Evolutionary conservation across 2,113 vertebrate species (phyloP), one percentile per base, ranked within the genome.

Genomic region (Stictonetta naevosa): DNA sequence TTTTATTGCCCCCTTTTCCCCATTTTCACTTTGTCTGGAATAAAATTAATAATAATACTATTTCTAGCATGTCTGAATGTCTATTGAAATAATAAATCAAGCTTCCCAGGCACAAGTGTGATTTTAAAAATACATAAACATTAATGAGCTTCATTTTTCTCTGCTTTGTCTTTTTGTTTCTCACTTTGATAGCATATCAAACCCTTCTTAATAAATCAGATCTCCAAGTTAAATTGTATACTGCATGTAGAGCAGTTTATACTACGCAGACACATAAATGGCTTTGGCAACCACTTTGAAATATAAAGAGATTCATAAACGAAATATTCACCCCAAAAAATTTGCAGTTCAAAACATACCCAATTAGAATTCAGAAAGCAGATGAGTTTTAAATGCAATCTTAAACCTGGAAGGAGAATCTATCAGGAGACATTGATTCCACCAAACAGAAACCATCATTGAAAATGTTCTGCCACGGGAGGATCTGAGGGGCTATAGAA

Each of bases 361-460:
- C 81, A 96, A 96, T 98, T 96, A 97, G 96, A 96, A 98, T 98
- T 96, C 96, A 96, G 96, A 90, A 96, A 97, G 95, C 83, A 97
- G 88, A 97, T 96, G 95, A 96, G 92, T 91, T 98, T 97, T 97
- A 98, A 98, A 98, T 83, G 92, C 82, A 98, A 90, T 98, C 97
- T 97, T 97, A 96, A 97, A 96, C 94, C 97, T 97, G 95, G 93
- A 98, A 96, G 95, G 93, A 93, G 96, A 98, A 97, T 97, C 95
- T 96, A 97, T 98, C 95, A 97, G 84, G 88, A 97, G 92, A 96
- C 97, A 98, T 96, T 98, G 97, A 98, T 97, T 98, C 90, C 72
- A 96, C 88, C 92, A 96, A 97, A 97, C 80, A 97, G 96, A 97
- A 97, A 92, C 94, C 97, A 97, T 97, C 88, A 96, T 90, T 96